Percentiles rank a stretch among this genome's conserved stretches.
These are phyloP conservation scores for Laspeyria flexula DNA, from an alignment of 2,888 invertebrate genomes.

Conservation along the genomic window DNA sequence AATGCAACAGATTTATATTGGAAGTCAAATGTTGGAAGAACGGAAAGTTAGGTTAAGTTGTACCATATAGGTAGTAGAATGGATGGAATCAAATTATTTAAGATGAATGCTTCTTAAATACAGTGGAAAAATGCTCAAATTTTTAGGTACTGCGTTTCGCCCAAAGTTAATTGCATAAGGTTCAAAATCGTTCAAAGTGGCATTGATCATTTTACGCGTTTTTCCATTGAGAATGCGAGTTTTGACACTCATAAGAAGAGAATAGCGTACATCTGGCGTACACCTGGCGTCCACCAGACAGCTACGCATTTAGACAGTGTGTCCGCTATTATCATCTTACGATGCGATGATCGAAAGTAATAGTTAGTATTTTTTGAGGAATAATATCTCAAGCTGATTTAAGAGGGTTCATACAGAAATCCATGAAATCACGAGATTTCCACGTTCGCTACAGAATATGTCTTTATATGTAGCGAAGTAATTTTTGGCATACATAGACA, in stretches of 20 bases:
- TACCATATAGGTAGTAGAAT: conserved; percentile 7
- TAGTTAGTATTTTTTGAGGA: neutral
- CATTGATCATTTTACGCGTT: no score
- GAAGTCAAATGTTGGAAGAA: conserved; percentile 22
- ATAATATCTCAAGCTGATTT: conserved; percentile 14
- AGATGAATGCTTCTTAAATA: no score
- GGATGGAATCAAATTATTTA: conserved; percentile 17
- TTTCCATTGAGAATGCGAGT: no score
- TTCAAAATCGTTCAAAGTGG: no score
- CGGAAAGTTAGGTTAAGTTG: neutral
- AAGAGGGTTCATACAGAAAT: no score
- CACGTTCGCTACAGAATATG: no score
- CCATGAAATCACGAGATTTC: no score
- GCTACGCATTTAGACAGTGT: neutral
- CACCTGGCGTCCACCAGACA: neutral
- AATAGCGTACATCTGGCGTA: neutral
- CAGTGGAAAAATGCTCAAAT: no score
- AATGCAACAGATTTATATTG: conserved; percentile 26
- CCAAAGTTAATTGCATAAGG: no score
- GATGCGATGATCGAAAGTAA: neutral
- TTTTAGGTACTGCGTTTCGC: no score
- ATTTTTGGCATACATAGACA: no score
- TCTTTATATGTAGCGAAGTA: no score
- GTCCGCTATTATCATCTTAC: neutral
- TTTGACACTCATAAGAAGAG: neutral